Conservation (phyloP, 2,888 invertebrate genomes). For the Limnephilus auricula region DNA sequence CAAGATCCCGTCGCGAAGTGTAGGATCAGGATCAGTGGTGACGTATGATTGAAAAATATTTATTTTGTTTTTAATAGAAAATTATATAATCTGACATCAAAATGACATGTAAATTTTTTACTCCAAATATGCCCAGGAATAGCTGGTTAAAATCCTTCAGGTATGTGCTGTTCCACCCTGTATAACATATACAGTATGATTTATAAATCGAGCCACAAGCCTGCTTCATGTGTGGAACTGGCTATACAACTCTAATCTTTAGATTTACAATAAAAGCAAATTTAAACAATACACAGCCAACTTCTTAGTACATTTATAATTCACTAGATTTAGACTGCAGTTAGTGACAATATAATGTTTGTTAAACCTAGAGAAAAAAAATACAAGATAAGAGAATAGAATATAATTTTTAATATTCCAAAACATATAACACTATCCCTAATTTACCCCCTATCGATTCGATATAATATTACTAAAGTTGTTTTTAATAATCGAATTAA, state of each 20-base stretch:
- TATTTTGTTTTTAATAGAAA: background rate
- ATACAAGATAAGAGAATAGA: background rate
- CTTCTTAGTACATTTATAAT: background rate
- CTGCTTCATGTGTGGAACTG: background rate
- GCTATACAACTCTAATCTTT: background rate
- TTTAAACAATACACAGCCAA: background rate
- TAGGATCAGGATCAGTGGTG: too few species aligned
- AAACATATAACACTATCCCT: background rate
- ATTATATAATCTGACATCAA: too few species aligned
- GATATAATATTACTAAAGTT: background rate
- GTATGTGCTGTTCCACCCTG: too few species aligned
- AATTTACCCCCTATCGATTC: background rate
- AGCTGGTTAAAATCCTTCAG: too few species aligned
- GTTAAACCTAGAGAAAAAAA: background rate
- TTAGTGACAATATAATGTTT: background rate
- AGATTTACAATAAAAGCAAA: background rate
- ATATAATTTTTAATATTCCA: background rate
- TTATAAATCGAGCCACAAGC: background rate
- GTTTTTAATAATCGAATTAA: background rate
- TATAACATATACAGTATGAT: background rate
- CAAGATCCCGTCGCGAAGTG: too few species aligned
- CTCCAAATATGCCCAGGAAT: too few species aligned
- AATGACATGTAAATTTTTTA: too few species aligned
- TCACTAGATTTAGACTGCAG: slow-evolving; percentile 2
- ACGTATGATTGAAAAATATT: too few species aligned